Evolutionary conservation across 2,888 invertebrate species (phyloP), one percentile per base, ranked within the genome.

Genomic region (Philhelius pedissequus): DNA sequence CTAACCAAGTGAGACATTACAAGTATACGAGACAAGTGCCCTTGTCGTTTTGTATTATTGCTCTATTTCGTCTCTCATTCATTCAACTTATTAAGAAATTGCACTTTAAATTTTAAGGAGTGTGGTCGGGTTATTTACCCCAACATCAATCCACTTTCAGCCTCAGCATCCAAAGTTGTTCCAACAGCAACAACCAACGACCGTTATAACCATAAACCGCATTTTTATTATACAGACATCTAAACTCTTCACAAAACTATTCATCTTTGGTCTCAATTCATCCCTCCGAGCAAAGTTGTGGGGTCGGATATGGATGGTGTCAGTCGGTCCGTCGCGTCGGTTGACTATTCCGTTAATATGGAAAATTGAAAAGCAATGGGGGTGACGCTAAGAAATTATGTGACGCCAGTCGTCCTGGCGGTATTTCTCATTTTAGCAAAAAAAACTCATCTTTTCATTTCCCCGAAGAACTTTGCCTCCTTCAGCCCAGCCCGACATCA

Each of bases 361-460:
- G 70, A 75, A 52, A 66, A 71, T 76, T 80, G 76, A 84, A 79
- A 84, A 76, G 74, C 79, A 62, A 84, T 84, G 71, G 54, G 62
- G 68, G 80, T 68, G 68, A 68, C 62, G 71, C 60, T 70, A 70
- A 80, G 52, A 71, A 80, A 76, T 80, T 80, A 80, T 84, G 58
- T 66, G 80, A 80, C 84, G 84, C 84, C 84, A 84, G 84, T 80
- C 84, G 52, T 84, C 84, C 80, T 84, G 75, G 84, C 80, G 79
- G 58, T 74, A 60, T 73, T 60, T 45, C 15, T 15, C 48, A 48
- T 75, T 58, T 79, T 38, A 66, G 50, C 4, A 50, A 52, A 27
- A 52, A 15, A 27, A 54, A 20, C 66, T 32, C 78, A 50, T 62
- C 62, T 32, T 48, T 32, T 64, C n/a, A 32, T 48, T 64, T 45